Conservation (phyloP, 2,797 vertebrate species). For the Calcarius lapponicus region DNA sequence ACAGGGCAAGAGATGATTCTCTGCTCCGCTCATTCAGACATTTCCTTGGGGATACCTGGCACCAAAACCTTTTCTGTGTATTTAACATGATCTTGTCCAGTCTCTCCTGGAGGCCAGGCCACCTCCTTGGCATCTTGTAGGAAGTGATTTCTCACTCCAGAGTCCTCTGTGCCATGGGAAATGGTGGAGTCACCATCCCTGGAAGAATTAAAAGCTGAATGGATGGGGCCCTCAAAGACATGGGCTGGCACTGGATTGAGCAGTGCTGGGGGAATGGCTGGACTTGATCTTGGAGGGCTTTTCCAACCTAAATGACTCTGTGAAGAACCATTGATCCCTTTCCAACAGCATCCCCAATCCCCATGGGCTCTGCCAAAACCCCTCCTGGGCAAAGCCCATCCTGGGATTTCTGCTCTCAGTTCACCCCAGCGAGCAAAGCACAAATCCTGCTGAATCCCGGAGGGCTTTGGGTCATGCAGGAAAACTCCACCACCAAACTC, state of each 20-base stretch:
- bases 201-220: not conserved
- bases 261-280: not conserved
- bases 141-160: rapidly evolving
- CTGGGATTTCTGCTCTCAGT: not conserved
- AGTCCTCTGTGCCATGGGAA: not conserved
- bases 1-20: rapidly evolving
- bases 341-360: not conserved
- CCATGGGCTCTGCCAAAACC: not conserved
- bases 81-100: not conserved
- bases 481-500: not conserved
- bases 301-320: not conserved
- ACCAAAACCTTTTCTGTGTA: not conserved
- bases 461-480: not conserved
- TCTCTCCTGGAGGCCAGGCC: not conserved
- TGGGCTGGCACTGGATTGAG: not conserved
- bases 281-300: not conserved
- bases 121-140: not conserved
- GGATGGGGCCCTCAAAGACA: not conserved
- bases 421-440: not conserved
- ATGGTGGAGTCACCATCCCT: too few relatives aligned
- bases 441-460: not conserved
- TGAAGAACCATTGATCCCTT: not conserved
- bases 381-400: not conserved
- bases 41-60: not conserved
- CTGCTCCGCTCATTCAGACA: not conserved